Conservation (phyloP, 2,888 invertebrate genomes). For the Ormyrus rosae region DNA sequence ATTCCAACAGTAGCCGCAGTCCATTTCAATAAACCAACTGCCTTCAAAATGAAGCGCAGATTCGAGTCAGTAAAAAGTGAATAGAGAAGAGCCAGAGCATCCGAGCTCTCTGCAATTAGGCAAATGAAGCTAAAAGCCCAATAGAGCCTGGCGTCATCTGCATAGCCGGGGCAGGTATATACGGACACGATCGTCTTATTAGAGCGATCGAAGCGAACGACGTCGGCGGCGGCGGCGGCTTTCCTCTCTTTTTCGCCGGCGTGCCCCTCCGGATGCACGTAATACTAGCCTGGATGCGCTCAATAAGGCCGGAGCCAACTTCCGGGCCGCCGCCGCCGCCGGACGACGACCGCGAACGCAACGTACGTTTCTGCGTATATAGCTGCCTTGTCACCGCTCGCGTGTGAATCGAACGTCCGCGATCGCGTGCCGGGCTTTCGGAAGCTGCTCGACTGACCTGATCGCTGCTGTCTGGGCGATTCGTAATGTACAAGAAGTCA, state of each 20-base stretch:
- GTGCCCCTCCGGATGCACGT: slow-evolving; percentile 60
- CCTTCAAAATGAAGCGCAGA: no score
- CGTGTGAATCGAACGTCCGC: no score
- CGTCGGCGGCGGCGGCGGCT: background rate
- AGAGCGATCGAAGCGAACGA: slow-evolving; percentile 15
- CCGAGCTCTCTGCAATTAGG: background rate
- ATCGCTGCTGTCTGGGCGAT: no score
- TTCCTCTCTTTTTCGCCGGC: slow-evolving; percentile 33
- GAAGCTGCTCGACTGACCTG: no score
- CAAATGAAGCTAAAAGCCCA: background rate
- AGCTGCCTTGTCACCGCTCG: no score
- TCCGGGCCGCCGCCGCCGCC: slow-evolving; percentile 56
- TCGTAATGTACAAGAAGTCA: no score
- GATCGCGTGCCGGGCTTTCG: no score
- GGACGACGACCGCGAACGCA: slow-evolving; percentile 36
- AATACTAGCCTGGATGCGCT: slow-evolving; percentile 60
- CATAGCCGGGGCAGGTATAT: background rate
- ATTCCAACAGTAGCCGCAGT: no score
- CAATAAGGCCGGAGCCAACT: slow-evolving; percentile 58
- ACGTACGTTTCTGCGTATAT: background rate
- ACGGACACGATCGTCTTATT: slow-evolving; percentile 26
- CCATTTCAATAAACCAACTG: no score
- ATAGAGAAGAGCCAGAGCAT: no score
- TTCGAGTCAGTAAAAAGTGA: no score
- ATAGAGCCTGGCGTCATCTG: background rate